Base-by-base conservation (phyloP, 2,113 vertebrate genomes). In the Vulpes ferrilata region DNA sequence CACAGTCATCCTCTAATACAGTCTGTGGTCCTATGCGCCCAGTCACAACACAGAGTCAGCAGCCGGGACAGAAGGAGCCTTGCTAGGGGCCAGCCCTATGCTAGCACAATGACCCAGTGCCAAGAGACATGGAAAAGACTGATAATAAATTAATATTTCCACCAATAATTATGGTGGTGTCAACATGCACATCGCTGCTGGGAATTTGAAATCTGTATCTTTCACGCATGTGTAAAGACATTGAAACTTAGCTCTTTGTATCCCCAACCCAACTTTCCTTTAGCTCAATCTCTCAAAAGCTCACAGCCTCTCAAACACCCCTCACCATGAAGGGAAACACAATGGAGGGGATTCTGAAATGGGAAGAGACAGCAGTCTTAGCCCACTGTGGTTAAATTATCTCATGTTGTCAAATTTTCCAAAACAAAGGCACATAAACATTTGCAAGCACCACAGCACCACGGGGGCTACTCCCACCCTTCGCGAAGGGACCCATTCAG, bases 121-220 rank as follows among this genome's bases (percentile, higher is more conserved):
- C n/a, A 90, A 62, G 3, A 51, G 32, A 73, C 30, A 20, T 19
- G 76, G 48, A 32, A 83, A 6, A 59, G 13, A n/a, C n/a, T 62
- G 76, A 23, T 27, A 35, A 62, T 32, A 69, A 62, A 74, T 32
- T 48, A 74, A 51, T 55, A 57, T 35, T 64, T 53, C 38, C 38
- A 90, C 64, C n/a, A 78, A 22, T 59, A 93, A 88, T 43, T 76
- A 27, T 3, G 22, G 11, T n/a, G 23, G 13, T 43, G n/a, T 80
- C 51, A 65, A 69, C 84, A n/a, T 57, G 3, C 20, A 69, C 57
- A 30, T 60, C 13, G 23, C 65, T 93, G 10, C 16, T 88, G 67
- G 43, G 25, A 73, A 92, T 96, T 92, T 86, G 88, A 43, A 92
- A 71, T 60, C 23, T 60, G 11, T 43, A 91, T 60, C 51, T 80